phyloP scores from a whole-genome alignment of 2,113 vertebrate genomes.

The Dinomys branickii region DNA sequence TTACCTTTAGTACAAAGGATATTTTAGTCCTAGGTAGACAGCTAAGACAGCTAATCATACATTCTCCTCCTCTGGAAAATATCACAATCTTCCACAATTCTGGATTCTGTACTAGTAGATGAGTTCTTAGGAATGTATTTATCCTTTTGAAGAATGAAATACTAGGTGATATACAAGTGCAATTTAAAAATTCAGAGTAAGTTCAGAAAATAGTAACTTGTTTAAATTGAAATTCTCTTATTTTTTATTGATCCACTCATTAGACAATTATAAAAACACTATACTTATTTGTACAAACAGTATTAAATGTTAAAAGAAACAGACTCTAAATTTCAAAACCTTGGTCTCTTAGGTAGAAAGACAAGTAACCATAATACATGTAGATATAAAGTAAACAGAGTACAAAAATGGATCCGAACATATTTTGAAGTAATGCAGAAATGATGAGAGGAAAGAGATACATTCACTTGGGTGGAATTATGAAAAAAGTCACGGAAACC shows the following conservation, averaged over 20 bases:
- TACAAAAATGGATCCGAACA: background rate
- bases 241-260: background rate
- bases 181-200: background rate
- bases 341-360: background rate
- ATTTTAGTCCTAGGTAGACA: constrained; percentile 56
- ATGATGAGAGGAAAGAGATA: background rate
- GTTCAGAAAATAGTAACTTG: background rate
- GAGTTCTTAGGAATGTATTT: constrained; percentile 15
- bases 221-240: background rate
- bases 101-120: constrained; percentile 59
- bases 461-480: background rate
- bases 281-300: background rate
- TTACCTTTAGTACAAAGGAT: constrained; percentile 35
- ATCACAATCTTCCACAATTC: constrained; percentile 50
- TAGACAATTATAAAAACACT: constrained; percentile 1
- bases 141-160: constrained; percentile 42
- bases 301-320: background rate
- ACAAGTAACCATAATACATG: background rate
- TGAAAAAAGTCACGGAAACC: background rate
- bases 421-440: constrained; percentile 4
- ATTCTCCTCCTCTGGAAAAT: constrained; percentile 51
- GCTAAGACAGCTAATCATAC: constrained; percentile 52
- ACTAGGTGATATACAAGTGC: background rate
- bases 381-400: background rate
- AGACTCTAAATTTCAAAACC: background rate